Base-by-base conservation (phyloP, 2,797 vertebrate genomes). In the Darevskia mixta region DNA sequence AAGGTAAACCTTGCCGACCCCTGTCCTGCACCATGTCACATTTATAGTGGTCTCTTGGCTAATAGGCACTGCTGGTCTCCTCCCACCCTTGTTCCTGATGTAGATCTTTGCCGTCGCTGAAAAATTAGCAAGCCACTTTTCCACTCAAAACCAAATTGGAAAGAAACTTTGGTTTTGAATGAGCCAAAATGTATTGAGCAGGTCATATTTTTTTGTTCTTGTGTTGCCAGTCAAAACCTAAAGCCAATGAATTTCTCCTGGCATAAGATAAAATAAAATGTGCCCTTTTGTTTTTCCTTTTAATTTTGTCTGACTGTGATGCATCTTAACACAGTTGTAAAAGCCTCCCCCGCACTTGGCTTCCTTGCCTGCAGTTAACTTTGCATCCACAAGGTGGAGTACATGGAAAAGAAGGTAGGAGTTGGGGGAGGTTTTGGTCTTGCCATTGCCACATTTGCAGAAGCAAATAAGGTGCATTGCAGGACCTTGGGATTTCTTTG, bases 381-480 rank as follows among this genome's bases (percentile, higher is more conserved):
- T 0, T 0, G 25, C 3, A 5, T 0, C 20, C 0, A 0, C 27
- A 77, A 43, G 55, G 18, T 72, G 58, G 13, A 82, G 61, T 0
- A 0, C 4, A 82, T 29, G 32, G 0, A 0, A 1, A 15, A 69
- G 0, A 18, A 49, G 10, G 45, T 7, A 83, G 69, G 4, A 4
- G 27, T 45, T 38, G n/a, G 4, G 11, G 5, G 45, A 55, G 72
- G 49, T 58, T n/a, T 13, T 55, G 69, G 5, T 58, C 18, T 55
- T 3, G 25, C 64, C 35, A 77, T 27, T 66, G 55, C 20, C 2
- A 13, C 38, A 27, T 27, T 81, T 81, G 58, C 23, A 81, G 9
- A 35, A 25, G 2, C 32, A 38, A 27, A 66, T 23, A 38, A 8
- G 55, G n/a, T 35, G n/a, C 25, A 15, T 29, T 38, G 61, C 20